Conservation (phyloP, 2,797 vertebrate species). For the Fistularia commersonii region DNA sequence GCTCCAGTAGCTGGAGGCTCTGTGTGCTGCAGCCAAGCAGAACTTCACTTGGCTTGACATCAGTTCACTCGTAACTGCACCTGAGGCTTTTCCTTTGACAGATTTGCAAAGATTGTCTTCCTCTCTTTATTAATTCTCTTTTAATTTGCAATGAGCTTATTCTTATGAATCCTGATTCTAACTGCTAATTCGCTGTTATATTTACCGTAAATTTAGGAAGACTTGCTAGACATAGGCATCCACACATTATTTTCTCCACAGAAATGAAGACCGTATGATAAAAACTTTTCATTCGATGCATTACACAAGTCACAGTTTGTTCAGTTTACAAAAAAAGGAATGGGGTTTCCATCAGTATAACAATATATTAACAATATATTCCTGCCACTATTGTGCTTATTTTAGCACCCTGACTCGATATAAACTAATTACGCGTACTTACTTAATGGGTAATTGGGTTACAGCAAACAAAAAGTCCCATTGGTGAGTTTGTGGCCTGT, state of each 20-base stretch:
- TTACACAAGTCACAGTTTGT: no score
- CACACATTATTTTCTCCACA: no score
- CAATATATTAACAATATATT: neutral
- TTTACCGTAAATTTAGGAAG: neutral
- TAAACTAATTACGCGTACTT: no score
- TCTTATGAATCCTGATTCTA: no score
- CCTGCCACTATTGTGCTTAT: neutral
- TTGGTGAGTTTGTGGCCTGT: no score
- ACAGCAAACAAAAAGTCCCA: no score
- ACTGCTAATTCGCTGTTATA: neutral
- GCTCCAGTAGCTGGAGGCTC: slow-evolving; percentile 40
- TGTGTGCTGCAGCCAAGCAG: slow-evolving; percentile 48
- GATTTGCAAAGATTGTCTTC: slow-evolving; percentile 45
- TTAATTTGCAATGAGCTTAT: neutral
- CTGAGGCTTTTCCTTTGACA: slow-evolving; percentile 43
- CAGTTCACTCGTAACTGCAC: slow-evolving; percentile 37
- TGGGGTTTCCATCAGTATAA: no score
- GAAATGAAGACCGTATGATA: no score
- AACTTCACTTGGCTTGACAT: slow-evolving; percentile 49
- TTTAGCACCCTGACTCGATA: neutral
- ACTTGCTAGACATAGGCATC: no score
- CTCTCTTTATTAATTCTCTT: slow-evolving; percentile 15
- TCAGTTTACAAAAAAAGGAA: no score
- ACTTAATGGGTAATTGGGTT: no score
- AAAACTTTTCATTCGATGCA: no score